Conservation (phyloP, 1,140 invertebrate genomes). For the Pteromalus puparum region DNA sequence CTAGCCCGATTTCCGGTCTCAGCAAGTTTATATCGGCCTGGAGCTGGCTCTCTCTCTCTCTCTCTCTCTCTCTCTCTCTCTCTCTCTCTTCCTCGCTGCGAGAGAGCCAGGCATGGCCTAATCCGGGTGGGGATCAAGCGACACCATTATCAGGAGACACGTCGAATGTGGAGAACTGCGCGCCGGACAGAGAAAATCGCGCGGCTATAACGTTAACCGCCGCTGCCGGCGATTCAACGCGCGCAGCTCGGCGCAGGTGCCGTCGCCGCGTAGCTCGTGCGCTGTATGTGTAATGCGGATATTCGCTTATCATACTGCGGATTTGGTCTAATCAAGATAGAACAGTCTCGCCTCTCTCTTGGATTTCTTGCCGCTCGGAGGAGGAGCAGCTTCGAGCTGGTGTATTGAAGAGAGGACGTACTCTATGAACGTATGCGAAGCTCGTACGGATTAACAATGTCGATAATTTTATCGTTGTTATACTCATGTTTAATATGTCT, state of each 20-base stretch:
- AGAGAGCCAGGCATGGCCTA: constrained; percentile 44
- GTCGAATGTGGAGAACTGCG: constrained; percentile 39
- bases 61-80: neutral
- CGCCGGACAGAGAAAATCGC: constrained; percentile 54
- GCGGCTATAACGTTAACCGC: constrained; percentile 4
- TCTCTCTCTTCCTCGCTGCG: no score
- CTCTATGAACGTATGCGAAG: no score
- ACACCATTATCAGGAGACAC: constrained; percentile 59
- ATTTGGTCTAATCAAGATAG: constrained; percentile 34
- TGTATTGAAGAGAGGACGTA: no score
- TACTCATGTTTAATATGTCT: neutral
- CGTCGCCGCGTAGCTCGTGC: neutral
- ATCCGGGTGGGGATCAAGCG: constrained; percentile 57
- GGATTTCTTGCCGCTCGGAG: neutral
- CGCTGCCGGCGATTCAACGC: neutral
- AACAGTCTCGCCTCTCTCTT: neutral
- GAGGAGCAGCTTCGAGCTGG: no score
- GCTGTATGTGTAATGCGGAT: constrained; percentile 12
- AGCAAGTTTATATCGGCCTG: constrained; percentile 60
- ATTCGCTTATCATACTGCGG: constrained; percentile 33
- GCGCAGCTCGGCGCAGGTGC: neutral
- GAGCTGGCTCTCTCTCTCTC: neutral
- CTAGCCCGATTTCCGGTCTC: constrained; percentile 57
- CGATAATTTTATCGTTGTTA: neutral
- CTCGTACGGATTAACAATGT: neutral